phyloP scores from a whole-genome alignment of 1,140 invertebrate genomes.

The Drosophila busckii region DNA sequence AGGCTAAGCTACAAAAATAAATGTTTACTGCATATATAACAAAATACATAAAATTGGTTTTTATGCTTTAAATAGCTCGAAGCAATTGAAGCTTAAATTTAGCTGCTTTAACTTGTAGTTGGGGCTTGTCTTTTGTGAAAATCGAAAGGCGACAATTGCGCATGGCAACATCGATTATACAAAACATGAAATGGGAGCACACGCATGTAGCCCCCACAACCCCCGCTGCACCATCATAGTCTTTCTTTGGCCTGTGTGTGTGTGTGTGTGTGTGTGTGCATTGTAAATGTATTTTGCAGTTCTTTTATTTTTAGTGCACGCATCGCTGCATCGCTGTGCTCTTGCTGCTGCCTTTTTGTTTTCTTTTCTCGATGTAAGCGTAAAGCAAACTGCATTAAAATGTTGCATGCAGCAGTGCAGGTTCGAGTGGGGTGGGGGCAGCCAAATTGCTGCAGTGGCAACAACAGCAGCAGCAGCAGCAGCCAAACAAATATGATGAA shows the following conservation, averaged over 20 bases:
- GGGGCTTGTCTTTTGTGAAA: too few species aligned
- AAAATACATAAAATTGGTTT: too few species aligned
- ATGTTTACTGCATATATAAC: too few species aligned
- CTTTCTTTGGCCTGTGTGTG: too few species aligned
- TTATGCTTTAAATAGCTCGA: too few species aligned
- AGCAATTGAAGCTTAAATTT: too few species aligned
- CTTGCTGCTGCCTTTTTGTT: background rate
- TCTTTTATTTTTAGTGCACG: conserved; percentile 11
- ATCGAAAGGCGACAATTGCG: conserved; percentile 13
- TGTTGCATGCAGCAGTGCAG: conserved; percentile 4
- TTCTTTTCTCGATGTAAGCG: background rate
- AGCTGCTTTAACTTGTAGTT: too few species aligned
- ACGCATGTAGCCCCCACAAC: too few species aligned
- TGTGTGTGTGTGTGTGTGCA: background rate
- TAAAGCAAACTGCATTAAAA: conserved; percentile 20
- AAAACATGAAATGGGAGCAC: conserved; percentile 24
- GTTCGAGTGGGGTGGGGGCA: too few species aligned
- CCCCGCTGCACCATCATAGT: too few species aligned
- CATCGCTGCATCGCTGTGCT: conserved; percentile 7
- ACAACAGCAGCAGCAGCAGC: background rate
- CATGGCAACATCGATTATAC: conserved; percentile 41
- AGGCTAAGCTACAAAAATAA: too few species aligned
- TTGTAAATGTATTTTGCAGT: too few species aligned
- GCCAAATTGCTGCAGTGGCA: conserved; percentile 8
- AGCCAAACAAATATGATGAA: conserved; percentile 27